phyloP scores from a whole-genome alignment of 2,113 vertebrate genomes.

The Cheirogaleus medius region DNA sequence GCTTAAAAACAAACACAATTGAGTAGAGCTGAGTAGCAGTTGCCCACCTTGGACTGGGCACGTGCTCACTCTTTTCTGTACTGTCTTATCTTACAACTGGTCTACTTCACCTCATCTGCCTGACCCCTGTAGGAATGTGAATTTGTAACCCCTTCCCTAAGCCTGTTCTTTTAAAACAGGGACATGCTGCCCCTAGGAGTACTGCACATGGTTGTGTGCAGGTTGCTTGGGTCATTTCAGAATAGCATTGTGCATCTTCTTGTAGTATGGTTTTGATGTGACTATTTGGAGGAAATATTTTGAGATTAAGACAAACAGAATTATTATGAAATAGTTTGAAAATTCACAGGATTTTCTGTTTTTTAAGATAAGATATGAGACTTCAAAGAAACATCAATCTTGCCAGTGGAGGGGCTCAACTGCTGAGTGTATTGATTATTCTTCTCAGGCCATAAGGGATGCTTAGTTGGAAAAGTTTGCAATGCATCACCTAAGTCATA shows the following conservation, averaged over 20 bases:
- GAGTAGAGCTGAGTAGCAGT: background rate
- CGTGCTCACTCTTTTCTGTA: background rate
- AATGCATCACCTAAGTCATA: background rate
- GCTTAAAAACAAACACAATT: background rate
- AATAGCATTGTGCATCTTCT: background rate
- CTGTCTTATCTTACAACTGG: background rate
- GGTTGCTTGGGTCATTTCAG: background rate
- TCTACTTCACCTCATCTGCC: too few species aligned
- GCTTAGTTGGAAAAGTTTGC: background rate
- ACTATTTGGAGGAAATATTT: background rate
- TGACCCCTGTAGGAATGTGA: background rate
- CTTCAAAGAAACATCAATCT: background rate
- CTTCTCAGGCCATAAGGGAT: background rate
- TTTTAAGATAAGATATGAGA: background rate
- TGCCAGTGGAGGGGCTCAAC: background rate
- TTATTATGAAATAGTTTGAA: background rate
- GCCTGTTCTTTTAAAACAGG: background rate
- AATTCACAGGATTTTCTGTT: background rate
- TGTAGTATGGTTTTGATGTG: background rate
- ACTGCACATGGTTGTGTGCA: accelerated
- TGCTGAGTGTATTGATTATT: background rate
- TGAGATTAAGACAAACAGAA: background rate
- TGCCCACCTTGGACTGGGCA: background rate
- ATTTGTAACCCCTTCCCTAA: background rate
- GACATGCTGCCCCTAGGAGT: background rate